Evolutionary conservation across 1,140 invertebrate species (phyloP).

Genomic region (Coelopa frigida): DNA sequence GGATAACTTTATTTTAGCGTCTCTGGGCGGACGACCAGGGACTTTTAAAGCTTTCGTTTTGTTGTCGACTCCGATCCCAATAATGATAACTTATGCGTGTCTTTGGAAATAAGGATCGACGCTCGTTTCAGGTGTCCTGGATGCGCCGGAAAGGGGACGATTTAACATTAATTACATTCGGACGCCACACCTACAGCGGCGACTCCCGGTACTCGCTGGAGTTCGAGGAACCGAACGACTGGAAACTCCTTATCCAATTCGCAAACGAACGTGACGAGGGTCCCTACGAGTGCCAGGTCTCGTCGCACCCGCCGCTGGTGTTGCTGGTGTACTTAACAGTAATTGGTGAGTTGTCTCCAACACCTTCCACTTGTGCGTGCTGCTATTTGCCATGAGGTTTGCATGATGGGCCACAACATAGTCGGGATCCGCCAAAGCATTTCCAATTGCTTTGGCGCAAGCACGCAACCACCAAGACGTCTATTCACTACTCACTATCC

Average conservation of each 20-base stretch:
- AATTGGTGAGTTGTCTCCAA: constrained; percentile 63
- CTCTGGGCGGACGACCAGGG: no score
- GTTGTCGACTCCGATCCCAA: no score
- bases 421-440: no score
- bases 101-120: no score
- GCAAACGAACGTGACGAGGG: constrained; percentile 68
- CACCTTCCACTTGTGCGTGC: no score
- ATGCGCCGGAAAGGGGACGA: constrained; percentile 64
- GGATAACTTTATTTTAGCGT: no score
- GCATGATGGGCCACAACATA: no score
- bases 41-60: no score
- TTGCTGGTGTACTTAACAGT: constrained; percentile 64
- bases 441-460: background rate
- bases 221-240: constrained; percentile 69
- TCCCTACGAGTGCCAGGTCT: constrained; percentile 73
- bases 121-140: constrained; percentile 81
- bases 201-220: constrained; percentile 68
- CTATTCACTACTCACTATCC: background rate
- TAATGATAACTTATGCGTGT: no score
- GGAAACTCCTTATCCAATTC: constrained; percentile 65
- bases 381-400: no score
- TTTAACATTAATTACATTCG: constrained; percentile 67
- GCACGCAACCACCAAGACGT: background rate
- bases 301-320: constrained; percentile 66
- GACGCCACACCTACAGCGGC: constrained; percentile 69